Conservation (phyloP, 2,113 vertebrate species). For the Chroicocephalus ridibundus region DNA sequence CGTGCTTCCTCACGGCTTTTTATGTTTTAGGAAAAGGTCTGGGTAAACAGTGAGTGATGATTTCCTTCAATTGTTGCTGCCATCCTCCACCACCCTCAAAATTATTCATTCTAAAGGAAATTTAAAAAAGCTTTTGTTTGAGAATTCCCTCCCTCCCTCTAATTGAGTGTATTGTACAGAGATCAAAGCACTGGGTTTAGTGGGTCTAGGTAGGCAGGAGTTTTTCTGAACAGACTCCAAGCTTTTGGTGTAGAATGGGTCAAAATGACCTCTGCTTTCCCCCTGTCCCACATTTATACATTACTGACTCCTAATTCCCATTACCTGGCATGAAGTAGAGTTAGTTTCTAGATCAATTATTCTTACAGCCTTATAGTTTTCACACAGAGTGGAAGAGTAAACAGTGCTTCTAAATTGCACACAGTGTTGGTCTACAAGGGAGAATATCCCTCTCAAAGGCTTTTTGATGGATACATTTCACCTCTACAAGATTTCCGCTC, state of each 20-base stretch:
- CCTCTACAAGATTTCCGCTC: neutral
- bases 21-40: neutral
- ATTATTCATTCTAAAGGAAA: constrained; percentile 56
- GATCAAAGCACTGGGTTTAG: constrained; percentile 55
- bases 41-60: constrained; percentile 13
- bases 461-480: neutral
- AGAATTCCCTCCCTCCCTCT: constrained; percentile 54
- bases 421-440: neutral
- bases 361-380: neutral
- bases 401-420: neutral
- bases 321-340: neutral
- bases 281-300: neutral
- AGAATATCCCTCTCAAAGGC: neutral
- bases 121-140: constrained; percentile 49
- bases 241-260: constrained; percentile 47
- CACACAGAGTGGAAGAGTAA: neutral
- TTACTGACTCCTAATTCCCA: neutral
- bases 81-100: constrained; percentile 60
- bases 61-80: constrained; percentile 49
- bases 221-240: constrained; percentile 62
- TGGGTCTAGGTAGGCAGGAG: constrained; percentile 24
- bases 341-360: neutral
- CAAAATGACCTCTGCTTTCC: constrained; percentile 50
- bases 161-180: constrained; percentile 45
- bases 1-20: neutral